Evolutionary conservation across 2,888 invertebrate genomes (phyloP), one percentile per base, ranked within the genome.

Genomic region (Entomobrya proxima): DNA sequence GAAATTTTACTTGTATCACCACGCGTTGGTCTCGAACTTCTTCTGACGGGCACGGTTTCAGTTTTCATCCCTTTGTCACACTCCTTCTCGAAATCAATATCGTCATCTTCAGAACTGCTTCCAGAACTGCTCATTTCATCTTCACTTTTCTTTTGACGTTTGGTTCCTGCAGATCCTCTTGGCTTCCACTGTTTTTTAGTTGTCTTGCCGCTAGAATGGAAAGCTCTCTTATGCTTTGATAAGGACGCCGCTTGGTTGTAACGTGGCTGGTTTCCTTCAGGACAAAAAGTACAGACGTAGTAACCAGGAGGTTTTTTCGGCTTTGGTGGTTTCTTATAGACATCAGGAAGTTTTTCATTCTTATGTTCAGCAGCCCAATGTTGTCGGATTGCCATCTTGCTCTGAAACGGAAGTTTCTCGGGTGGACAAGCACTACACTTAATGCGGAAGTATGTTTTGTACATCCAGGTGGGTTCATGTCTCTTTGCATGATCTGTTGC

Each of bases 171-270:
- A 1, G 0, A 18, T 18, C n/a, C 44, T 21, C 50, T 61, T 9
- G 69, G 58, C 27, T 81, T 81, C 74, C 74, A 74, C n/a, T n/a
- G n/a, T n/a, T n/a, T n/a, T 18, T 64, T 79, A n/a, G 18, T 64
- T 11, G 0, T n/a, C 1, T 61, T 79, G n/a, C 37, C 40, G 21
- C n/a, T 69, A 1, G 44, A 61, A 32, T 79, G 79, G 47, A 61
- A 30, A 2, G 27, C n/a, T 30, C 18, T 67, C 30, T 79, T 50
- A 24, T 79, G 79, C 13, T 79, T 64, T 2, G n/a, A 24, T 9
- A 79, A 40, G 2, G 67, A 67, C 0, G 35, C n/a, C n/a, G 27
- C 3, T n/a, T 69, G 52, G 5, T 21, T 52, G 40, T 55, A 80
- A 6, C 13, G n/a, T 1, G 76, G 69, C 6, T 50, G 32, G 3